Evolutionary conservation across 2,888 invertebrate genomes (phyloP).

Genomic region (Punctoribates punctum): DNA sequence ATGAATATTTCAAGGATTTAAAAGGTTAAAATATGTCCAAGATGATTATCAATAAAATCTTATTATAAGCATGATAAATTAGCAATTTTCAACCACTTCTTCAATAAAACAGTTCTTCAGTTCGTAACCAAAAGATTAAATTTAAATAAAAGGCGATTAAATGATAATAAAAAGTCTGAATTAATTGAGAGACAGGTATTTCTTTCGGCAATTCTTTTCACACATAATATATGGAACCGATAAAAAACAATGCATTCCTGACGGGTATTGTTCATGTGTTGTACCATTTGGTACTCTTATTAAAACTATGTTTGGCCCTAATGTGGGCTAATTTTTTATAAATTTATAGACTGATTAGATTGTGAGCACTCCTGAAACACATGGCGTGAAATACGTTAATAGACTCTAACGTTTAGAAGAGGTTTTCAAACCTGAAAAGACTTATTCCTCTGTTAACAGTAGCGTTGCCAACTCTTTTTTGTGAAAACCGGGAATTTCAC

Average conservation of each 20-base stretch:
- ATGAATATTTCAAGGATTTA: too few relatives aligned
- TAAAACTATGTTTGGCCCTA: neutral
- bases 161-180: neutral
- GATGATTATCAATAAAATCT: too few relatives aligned
- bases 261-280: neutral
- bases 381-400: neutral
- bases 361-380: neutral
- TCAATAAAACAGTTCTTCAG: neutral
- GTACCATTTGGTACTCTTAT: constrained; percentile 1
- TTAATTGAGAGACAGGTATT: too few relatives aligned
- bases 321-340: neutral
- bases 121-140: neutral
- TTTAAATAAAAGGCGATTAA: neutral
- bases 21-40: too few relatives aligned
- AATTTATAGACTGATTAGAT: neutral
- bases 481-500: too few relatives aligned
- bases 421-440: neutral
- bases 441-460: too few relatives aligned
- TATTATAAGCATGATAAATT: too few relatives aligned
- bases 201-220: too few relatives aligned
- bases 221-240: neutral
- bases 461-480: too few relatives aligned
- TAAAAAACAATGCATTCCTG: neutral
- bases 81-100: too few relatives aligned
- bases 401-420: neutral